Conservation (phyloP, 2,113 vertebrate genomes). For the Mola mola region DNA sequence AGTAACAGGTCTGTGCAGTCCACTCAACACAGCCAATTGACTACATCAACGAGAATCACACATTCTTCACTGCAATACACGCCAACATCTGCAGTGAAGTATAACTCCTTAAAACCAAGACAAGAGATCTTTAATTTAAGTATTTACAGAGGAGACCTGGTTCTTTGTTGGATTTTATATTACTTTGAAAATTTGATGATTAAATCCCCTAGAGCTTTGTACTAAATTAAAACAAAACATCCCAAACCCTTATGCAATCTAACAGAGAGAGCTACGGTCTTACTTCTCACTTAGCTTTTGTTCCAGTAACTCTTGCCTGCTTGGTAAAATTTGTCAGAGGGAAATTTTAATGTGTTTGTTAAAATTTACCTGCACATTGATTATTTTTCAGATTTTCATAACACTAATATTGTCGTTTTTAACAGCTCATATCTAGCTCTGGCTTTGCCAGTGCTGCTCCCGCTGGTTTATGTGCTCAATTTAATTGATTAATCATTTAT, state of each 20-base stretch:
- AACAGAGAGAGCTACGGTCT: neutral
- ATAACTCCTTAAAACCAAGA: too few relatives aligned
- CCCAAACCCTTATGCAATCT: neutral
- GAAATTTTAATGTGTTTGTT: too few relatives aligned
- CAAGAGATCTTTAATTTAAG: too few relatives aligned
- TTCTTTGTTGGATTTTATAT: too few relatives aligned
- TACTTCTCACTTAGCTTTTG: neutral
- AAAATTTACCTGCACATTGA: too few relatives aligned
- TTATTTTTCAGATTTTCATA: too few relatives aligned
- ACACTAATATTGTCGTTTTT: too few relatives aligned
- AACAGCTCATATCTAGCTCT: neutral
- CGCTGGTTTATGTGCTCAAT: too few relatives aligned
- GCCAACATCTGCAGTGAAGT: too few relatives aligned
- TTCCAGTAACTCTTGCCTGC: neutral
- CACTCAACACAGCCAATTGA: neutral
- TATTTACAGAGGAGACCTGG: too few relatives aligned
- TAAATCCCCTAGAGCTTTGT: neutral
- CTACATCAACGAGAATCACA: neutral
- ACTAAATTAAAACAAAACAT: too few relatives aligned
- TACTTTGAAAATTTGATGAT: neutral
- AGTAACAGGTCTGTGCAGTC: neutral
- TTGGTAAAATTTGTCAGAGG: neutral
- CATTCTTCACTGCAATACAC: neutral
- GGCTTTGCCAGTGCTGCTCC: neutral
- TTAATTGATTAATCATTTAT: too few relatives aligned